Percentiles rank a stretch among this genome's conserved stretches.
These are phyloP conservation scores for Lemur catta DNA, from an alignment of 2,797 vertebrate species.

Conservation along the genomic window DNA sequence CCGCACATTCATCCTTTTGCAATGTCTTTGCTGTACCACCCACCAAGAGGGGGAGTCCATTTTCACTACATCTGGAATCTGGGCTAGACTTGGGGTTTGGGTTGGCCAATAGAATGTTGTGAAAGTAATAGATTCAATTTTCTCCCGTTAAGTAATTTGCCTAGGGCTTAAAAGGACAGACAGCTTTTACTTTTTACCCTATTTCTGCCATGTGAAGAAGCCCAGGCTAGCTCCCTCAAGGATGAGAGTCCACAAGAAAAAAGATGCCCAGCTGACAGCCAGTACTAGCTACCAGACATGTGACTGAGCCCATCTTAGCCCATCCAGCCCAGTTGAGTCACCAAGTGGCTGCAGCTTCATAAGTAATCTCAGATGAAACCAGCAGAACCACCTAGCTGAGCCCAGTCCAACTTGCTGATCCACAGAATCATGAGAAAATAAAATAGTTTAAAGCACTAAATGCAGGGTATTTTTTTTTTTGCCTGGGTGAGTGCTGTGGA, in stretches of 20 bases:
- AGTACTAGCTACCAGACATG: neutral
- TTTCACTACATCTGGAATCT: neutral
- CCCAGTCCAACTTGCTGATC: neutral
- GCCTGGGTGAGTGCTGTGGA: no score
- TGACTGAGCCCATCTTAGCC: neutral
- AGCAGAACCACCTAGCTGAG: neutral
- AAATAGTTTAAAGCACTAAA: neutral
- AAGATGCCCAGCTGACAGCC: neutral
- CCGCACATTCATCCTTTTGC: neutral
- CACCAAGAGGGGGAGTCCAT: neutral
- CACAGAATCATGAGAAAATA: neutral
- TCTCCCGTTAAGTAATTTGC: neutral
- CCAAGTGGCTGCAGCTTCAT: neutral
- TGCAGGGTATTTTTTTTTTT: neutral
- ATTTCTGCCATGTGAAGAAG: neutral
- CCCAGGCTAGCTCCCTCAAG: neutral
- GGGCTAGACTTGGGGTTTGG: neutral
- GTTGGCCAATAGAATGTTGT: neutral
- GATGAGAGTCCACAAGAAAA: neutral
- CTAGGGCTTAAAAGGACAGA: neutral
- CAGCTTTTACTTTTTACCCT: neutral
- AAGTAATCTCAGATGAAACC: neutral
- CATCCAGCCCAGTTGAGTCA: neutral
- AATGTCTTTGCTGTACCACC: neutral
- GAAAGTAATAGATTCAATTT: neutral